phyloP scores from a whole-genome alignment of 1,140 invertebrate species.

The Littorina saxatilis region DNA sequence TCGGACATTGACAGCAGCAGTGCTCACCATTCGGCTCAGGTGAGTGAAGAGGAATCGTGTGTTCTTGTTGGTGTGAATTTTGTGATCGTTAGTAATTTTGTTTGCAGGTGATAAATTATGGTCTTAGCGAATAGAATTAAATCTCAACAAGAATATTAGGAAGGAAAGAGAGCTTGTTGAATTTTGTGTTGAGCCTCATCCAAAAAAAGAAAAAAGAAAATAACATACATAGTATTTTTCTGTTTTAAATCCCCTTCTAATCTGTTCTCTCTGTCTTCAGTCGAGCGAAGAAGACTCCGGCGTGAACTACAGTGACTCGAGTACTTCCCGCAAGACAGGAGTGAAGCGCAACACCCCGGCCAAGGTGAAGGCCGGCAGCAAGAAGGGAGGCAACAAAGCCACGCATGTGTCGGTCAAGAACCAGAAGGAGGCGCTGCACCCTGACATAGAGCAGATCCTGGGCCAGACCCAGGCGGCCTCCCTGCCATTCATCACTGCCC shows the following conservation, averaged over 20 bases:
- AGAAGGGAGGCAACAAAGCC: neutral
- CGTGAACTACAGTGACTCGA: neutral
- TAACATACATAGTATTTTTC: too few species aligned
- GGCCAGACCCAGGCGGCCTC: slow-evolving; percentile 63
- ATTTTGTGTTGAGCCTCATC: neutral
- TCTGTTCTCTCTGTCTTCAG: slow-evolving; percentile 22
- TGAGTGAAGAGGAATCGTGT: too few species aligned
- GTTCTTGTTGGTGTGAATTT: too few species aligned
- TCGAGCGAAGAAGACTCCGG: slow-evolving; percentile 38
- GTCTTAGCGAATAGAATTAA: too few species aligned
- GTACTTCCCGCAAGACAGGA: neutral
- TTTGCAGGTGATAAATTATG: too few species aligned
- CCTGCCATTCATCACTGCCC: slow-evolving; percentile 67
- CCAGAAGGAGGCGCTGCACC: slow-evolving; percentile 65
- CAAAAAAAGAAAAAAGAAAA: too few species aligned
- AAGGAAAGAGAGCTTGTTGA: too few species aligned
- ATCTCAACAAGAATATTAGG: too few species aligned
- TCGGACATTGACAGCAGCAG: neutral
- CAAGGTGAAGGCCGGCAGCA: slow-evolving; percentile 5
- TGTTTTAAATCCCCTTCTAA: too few species aligned
- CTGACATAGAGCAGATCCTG: slow-evolving; percentile 67
- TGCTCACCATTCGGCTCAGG: slow-evolving; percentile 30
- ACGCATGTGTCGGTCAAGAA: slow-evolving; percentile 58
- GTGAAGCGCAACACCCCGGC: slow-evolving; percentile 8
- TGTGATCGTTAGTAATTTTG: too few species aligned